Evolutionary conservation across 2,888 invertebrate species (phyloP).

Genomic region (Drosophila putrida): DNA sequence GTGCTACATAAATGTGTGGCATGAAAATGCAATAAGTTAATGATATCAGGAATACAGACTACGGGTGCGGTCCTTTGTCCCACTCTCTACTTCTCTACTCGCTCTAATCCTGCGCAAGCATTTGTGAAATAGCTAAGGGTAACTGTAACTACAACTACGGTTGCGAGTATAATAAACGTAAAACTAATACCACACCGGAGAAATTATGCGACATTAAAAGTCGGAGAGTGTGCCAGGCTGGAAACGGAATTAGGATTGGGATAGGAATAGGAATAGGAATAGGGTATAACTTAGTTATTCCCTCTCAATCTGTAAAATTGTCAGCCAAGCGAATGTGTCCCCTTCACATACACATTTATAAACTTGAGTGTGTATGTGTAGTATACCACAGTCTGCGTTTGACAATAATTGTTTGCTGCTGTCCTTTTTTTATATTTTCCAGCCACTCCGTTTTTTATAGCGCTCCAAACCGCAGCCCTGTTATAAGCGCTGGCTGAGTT

Average conservation of each 20-base stretch:
- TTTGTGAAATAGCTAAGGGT: slow-evolving; percentile 18
- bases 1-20: slow-evolving; percentile 33
- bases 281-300: slow-evolving; percentile 1
- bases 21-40: slow-evolving; percentile 79
- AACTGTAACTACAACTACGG: slow-evolving; percentile 20
- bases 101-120: slow-evolving; percentile 40
- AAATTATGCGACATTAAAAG: slow-evolving; percentile 71
- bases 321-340: slow-evolving; percentile 22
- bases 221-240: slow-evolving; percentile 6
- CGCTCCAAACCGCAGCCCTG: slow-evolving; percentile 61
- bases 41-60: slow-evolving; percentile 58
- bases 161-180: slow-evolving; percentile 57
- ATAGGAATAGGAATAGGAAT: slow-evolving; percentile 8
- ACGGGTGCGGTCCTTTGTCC: background rate
- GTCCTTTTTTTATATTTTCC: slow-evolving; percentile 50
- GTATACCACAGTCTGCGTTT: slow-evolving; percentile 50
- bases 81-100: background rate
- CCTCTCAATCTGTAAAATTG: slow-evolving; percentile 43
- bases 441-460: slow-evolving; percentile 66
- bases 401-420: slow-evolving; percentile 78
- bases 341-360: background rate
- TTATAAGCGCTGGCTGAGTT: slow-evolving; percentile 62
- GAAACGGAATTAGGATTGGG: background rate
- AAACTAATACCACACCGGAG: slow-evolving; percentile 59
- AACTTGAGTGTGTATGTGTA: slow-evolving; percentile 21